These are phyloP conservation scores for Cardinalis cardinalis DNA, from an alignment of 2,113 vertebrate species.

Conservation along the genomic window DNA sequence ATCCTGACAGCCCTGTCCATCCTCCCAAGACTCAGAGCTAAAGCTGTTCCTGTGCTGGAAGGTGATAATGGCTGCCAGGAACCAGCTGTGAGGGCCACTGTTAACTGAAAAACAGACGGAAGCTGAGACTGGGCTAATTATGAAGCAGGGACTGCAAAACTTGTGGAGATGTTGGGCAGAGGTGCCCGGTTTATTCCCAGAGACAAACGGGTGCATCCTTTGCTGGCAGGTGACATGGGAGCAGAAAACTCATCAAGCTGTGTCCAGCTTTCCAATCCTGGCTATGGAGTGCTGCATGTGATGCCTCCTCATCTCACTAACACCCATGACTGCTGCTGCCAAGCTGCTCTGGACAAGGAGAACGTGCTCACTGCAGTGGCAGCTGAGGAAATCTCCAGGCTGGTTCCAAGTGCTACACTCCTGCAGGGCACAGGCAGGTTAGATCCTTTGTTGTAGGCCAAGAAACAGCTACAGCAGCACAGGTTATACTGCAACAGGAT, in stretches of 20 bases:
- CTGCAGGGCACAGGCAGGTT: background rate
- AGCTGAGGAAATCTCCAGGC: background rate
- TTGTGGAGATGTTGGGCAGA: background rate
- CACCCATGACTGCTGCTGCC: background rate
- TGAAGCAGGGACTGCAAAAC: background rate
- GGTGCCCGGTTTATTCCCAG: background rate
- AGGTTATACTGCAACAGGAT: background rate
- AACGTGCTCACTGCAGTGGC: background rate
- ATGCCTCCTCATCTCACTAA: background rate
- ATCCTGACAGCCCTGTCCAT: background rate
- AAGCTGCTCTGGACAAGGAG: conserved; percentile 25
- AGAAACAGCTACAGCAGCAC: background rate
- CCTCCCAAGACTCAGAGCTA: background rate
- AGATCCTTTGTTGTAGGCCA: background rate
- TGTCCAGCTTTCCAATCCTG: background rate
- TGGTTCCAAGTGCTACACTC: background rate
- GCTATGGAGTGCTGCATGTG: background rate
- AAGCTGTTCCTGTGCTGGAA: background rate
- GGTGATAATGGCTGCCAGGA: conserved; percentile 1
- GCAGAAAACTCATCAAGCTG: background rate
- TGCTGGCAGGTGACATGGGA: background rate
- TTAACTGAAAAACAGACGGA: background rate
- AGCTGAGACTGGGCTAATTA: background rate
- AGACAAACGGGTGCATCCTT: background rate
- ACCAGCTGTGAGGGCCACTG: background rate